Base-by-base conservation (phyloP, 2,888 invertebrate species). In the Myopa testacea region DNA sequence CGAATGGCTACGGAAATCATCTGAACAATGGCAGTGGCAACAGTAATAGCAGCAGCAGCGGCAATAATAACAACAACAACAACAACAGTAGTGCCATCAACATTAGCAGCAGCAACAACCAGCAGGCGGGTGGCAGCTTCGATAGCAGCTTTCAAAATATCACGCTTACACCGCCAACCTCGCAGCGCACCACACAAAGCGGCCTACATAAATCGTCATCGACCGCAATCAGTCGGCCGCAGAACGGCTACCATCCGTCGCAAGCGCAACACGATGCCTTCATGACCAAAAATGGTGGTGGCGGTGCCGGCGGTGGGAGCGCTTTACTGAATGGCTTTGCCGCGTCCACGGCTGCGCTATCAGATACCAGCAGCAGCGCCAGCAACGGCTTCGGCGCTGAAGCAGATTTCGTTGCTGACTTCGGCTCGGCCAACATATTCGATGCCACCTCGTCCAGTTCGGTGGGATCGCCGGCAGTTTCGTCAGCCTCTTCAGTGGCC, bases 391-490 rank as follows among this genome's bases (percentile, higher is more conserved):
- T 89, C 78, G 88, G 88, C 14, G 86, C 88, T 10, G 89, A 89
- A 77, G 92, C 88, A 4, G 89, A 90, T 76, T 94, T 94, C 88
- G 92, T 93, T 83, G 94, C 93, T 82, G 93, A 94, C 88, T 94
- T 94, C 87, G 92, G 93, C 82, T 92, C 92, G 80, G 94, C 94
- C 80, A 92, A 93, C 86, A 94, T 94, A 83, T 94, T 93, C 88
- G 93, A 93, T 89, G 92, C 93, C 87, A 91, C 86, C n/a, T 85
- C 87, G 77, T 86, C 86, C 52, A 84, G 84, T 78, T 85, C 87
- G 50, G 81, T 84, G 8, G 84, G 84, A 60, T 87, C 86, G 12
- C 86, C 84, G 74, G 84, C 85, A 76, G 82, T 85, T 16, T 83
- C 84, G 55, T 86, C 83, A 76, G 82, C 85, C 16, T 83, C 84